Conservation (phyloP, 92 coral and sea anemone genomes). For the Epizoanthus illoricatus region DNA sequence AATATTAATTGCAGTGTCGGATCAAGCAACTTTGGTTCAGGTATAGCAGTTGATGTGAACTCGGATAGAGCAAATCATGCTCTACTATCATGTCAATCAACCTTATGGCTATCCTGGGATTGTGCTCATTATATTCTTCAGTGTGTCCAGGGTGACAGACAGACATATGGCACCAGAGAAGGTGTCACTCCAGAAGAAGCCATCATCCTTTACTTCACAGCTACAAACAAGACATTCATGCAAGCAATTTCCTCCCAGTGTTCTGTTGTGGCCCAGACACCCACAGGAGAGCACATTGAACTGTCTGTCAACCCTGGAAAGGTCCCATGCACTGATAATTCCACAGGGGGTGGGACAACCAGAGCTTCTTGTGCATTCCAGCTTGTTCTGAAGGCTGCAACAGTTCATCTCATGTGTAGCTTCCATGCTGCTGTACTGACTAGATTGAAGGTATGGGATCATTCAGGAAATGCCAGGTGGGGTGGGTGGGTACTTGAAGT, state of each 20-base stretch:
- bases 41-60: background rate
- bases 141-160: background rate
- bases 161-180: background rate
- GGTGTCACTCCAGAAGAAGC: background rate
- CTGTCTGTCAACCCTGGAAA: background rate
- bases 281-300: conserved; percentile 7
- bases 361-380: background rate
- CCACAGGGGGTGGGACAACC: background rate
- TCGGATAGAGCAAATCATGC: background rate
- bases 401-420: conserved; percentile 16
- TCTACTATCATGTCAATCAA: background rate
- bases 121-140: conserved; percentile 18
- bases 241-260: background rate
- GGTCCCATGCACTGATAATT: background rate
- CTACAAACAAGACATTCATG: background rate
- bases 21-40: background rate
- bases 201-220: conserved; percentile 9
- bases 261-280: conserved; percentile 14
- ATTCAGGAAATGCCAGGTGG: no score
- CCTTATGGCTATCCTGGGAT: background rate
- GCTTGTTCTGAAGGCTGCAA: conserved; percentile 19
- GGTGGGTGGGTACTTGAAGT: no score
- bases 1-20: background rate
- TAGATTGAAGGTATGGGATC: conserved; percentile 13
- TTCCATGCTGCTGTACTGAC: conserved; percentile 20